These are phyloP conservation scores for Rhinophrynus dorsalis DNA, from an alignment of 2,797 vertebrate species.

Conservation along the genomic window DNA sequence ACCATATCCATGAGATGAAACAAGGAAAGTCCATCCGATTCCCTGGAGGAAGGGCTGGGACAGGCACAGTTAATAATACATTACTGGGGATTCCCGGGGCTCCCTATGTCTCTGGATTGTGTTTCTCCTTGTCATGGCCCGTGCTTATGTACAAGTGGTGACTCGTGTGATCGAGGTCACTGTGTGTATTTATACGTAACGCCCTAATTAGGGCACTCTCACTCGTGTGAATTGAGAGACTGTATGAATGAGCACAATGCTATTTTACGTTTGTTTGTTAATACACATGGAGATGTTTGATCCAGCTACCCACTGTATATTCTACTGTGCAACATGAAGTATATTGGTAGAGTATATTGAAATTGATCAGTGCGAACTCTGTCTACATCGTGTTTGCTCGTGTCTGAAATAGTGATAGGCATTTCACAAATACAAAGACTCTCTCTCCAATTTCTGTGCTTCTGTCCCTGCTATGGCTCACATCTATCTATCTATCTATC, in stretches of 20 bases:
- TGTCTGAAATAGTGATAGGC: no score
- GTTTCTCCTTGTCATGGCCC: constrained; percentile 46
- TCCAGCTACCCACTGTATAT: no score
- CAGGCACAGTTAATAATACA: constrained; percentile 50
- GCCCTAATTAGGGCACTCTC: constrained; percentile 20
- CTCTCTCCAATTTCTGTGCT: no score
- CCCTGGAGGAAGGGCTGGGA: constrained; percentile 61
- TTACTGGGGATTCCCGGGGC: constrained; percentile 51
- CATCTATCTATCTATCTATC: no score
- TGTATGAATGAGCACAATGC: background rate
- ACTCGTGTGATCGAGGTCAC: constrained; percentile 20
- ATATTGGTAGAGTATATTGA: no score
- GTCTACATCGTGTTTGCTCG: no score
- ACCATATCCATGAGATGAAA: constrained; percentile 44
- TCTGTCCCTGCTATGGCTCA: no score
- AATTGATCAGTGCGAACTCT: no score
- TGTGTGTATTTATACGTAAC: constrained; percentile 19
- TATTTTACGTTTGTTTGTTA: background rate
- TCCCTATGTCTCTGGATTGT: constrained; percentile 51
- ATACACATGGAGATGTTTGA: no score
- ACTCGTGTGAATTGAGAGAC: constrained; percentile 4
- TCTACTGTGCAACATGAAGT: no score
- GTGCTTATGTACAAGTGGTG: constrained; percentile 34
- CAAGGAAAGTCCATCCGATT: constrained; percentile 62
- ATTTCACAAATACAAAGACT: no score